Evolutionary conservation across 1,140 invertebrate species (phyloP).

Genomic region (Tetragnatha versicolor): DNA sequence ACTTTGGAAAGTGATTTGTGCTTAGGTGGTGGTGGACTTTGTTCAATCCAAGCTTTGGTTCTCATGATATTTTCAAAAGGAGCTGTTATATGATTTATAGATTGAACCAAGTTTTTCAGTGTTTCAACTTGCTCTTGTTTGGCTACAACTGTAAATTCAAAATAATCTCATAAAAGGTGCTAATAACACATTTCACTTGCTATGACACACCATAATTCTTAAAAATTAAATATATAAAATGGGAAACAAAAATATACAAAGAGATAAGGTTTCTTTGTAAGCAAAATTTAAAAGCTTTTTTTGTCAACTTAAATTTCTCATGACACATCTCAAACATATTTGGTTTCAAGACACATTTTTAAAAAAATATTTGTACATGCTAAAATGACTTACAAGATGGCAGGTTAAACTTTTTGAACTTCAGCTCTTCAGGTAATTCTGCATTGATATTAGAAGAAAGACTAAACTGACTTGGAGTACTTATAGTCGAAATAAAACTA

Average conservation of each 20-base stretch:
- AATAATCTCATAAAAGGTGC: not conserved
- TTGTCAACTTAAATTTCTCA: not conserved
- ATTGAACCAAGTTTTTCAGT: slow-evolving; percentile 31
- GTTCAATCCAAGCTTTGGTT: slow-evolving; percentile 34
- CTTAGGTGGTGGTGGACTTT: slow-evolving; percentile 33
- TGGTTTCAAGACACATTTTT: not conserved
- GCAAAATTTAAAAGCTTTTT: not conserved
- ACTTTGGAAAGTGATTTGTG: not conserved
- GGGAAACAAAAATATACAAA: not conserved
- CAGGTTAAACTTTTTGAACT: not conserved
- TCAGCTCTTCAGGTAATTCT: not conserved
- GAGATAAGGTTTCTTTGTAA: not conserved
- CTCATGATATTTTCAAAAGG: slow-evolving; percentile 32
- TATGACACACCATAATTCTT: not conserved
- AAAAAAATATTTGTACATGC: not conserved
- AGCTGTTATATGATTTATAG: slow-evolving; percentile 17
- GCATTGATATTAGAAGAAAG: not conserved
- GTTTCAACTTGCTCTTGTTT: slow-evolving; percentile 10
- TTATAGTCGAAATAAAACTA: slow-evolving; percentile 18
- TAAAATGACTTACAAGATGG: slow-evolving; percentile 1
- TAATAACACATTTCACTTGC: not conserved
- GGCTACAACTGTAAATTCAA: not conserved
- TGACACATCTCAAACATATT: not conserved
- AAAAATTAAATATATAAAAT: not conserved
- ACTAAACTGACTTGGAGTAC: slow-evolving; percentile 17